Evolutionary conservation across 2,797 vertebrate genomes (phyloP).

Genomic region (Brachyrhaphis roseni): DNA sequence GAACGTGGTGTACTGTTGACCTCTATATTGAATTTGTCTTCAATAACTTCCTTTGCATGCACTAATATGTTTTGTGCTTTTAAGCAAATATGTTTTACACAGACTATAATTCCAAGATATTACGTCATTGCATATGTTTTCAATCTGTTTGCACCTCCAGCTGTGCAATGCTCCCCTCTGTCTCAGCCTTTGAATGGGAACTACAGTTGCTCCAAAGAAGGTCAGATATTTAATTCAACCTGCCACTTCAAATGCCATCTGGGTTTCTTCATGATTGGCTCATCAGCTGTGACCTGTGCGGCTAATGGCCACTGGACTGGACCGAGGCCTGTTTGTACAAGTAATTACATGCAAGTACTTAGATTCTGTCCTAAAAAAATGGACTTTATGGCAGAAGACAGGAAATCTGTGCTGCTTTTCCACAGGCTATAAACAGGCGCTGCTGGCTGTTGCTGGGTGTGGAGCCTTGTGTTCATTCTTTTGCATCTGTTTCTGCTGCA

Average conservation of each 20-base stretch:
- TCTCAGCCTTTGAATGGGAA: slow-evolving; percentile 36
- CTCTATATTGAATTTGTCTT: neutral
- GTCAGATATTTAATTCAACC: slow-evolving; percentile 56
- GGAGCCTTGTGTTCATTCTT: slow-evolving; percentile 39
- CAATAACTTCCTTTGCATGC: neutral
- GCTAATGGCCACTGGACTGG: slow-evolving; percentile 57
- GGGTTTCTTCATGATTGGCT: slow-evolving; percentile 52
- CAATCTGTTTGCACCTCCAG: slow-evolving; percentile 30
- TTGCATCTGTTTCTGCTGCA: slow-evolving; percentile 67
- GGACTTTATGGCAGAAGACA: neutral
- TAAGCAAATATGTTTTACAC: neutral
- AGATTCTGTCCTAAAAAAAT: neutral
- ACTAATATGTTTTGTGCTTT: neutral
- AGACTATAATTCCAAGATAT: neutral
- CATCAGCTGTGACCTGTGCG: slow-evolving; percentile 48
- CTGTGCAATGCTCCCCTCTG: slow-evolving; percentile 45
- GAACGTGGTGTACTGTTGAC: no score
- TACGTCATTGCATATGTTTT: neutral
- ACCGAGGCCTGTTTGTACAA: slow-evolving; percentile 55
- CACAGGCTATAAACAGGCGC: slow-evolving; percentile 64
- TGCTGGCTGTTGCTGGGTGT: slow-evolving; percentile 59
- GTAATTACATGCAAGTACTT: neutral
- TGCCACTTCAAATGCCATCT: slow-evolving; percentile 56
- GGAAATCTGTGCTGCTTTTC: neutral
- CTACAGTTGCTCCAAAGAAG: slow-evolving; percentile 45